These are phyloP conservation scores for Melinopterus prodromus DNA, from an alignment of 2,888 invertebrate species.

Conservation along the genomic window DNA sequence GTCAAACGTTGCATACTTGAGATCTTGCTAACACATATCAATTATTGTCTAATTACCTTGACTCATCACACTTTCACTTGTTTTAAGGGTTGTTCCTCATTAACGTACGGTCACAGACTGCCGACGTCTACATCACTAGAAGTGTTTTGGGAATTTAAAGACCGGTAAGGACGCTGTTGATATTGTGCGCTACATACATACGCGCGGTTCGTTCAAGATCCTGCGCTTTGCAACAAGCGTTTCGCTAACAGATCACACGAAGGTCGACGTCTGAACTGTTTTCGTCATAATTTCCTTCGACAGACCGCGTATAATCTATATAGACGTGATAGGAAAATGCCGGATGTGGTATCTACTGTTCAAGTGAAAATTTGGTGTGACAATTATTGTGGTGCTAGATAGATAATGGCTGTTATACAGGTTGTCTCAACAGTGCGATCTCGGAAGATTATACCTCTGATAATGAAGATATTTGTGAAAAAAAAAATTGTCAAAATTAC, in stretches of 20 bases:
- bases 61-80: no score
- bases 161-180: background rate
- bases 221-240: background rate
- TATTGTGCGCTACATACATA: background rate
- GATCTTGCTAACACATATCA: no score
- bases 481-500: no score
- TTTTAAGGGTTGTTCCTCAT: background rate
- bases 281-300: background rate
- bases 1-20: no score
- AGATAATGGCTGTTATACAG: no score
- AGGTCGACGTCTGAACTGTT: background rate
- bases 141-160: background rate
- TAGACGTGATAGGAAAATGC: background rate
- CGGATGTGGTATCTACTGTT: background rate
- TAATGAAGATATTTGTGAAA: no score
- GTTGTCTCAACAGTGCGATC: no score
- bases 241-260: background rate
- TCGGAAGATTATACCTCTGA: no score
- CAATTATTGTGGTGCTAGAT: no score
- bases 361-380: background rate
- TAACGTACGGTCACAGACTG: background rate
- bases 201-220: background rate
- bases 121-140: background rate
- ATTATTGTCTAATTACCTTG: no score
- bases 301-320: background rate